Evolutionary conservation across 2,888 invertebrate species (phyloP).

Genomic region (Heliconius charithonia): DNA sequence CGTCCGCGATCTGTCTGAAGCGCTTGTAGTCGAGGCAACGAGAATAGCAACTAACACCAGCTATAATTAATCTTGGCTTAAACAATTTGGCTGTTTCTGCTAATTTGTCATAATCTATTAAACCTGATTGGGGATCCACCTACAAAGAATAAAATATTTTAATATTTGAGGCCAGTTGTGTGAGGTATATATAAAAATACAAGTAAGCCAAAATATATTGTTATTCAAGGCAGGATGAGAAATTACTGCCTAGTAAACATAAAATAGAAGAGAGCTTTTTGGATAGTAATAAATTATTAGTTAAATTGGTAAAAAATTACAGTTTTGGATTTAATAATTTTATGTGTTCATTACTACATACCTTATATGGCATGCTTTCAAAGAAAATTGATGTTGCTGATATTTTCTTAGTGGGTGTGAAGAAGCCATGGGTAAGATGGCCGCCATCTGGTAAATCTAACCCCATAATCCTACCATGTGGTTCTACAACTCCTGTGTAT

Average conservation of each 20-base stretch:
- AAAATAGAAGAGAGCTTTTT: background rate
- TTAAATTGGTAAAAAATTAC: background rate
- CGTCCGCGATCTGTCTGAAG: constrained; percentile 92
- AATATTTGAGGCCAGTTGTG: too few species aligned
- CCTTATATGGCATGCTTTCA: constrained; percentile 99
- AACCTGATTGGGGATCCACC: constrained; percentile 90
- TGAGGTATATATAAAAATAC: too few species aligned
- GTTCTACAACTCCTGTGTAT: constrained; percentile 94
- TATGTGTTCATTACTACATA: constrained; percentile 58
- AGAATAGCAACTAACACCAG: constrained; percentile 97
- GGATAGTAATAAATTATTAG: background rate
- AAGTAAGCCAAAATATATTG: too few species aligned
- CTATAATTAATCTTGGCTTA: constrained; percentile 96
- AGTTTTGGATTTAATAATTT: background rate
- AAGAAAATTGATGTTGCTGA: constrained; percentile 99
- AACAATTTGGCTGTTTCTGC: constrained; percentile 92
- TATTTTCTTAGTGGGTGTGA: constrained; percentile 94
- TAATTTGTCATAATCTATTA: constrained; percentile 96
- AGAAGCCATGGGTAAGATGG: constrained; percentile 96
- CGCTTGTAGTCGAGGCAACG: constrained; percentile 95
- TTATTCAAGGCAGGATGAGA: too few species aligned
- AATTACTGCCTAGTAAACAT: too few species aligned
- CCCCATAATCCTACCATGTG: constrained; percentile 98
- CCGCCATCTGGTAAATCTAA: constrained; percentile 98
- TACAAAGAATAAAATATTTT: constrained; percentile 49